Conservation (phyloP, 2,888 invertebrate genomes). For the Lasioglossum leucozonium region DNA sequence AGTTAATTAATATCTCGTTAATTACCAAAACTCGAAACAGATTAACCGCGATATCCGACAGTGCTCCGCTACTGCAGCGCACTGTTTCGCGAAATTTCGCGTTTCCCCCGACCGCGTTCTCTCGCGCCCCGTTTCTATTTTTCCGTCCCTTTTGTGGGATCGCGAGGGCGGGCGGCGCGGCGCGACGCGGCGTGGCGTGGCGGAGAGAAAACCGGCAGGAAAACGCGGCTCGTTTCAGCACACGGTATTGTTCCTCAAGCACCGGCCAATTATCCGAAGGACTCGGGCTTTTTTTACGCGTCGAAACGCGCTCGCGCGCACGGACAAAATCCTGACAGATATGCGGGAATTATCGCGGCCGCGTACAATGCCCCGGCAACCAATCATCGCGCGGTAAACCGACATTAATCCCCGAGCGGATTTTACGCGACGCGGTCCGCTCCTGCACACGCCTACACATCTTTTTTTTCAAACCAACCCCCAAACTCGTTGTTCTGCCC, state of each 20-base stretch:
- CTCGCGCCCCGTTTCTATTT: neutral
- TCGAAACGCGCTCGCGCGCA: neutral
- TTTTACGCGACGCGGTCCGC: conserved; percentile 61
- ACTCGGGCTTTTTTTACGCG: neutral
- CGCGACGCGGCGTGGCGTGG: too few species aligned
- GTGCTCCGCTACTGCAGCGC: neutral
- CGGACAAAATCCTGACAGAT: conserved; percentile 50
- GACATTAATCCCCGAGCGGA: conserved; percentile 76
- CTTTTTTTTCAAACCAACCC: neutral
- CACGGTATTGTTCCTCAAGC: conserved; percentile 10
- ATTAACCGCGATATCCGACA: neutral
- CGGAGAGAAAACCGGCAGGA: neutral
- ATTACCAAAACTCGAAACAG: neutral
- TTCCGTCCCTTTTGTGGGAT: neutral
- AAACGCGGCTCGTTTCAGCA: neutral
- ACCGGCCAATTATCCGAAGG: conserved; percentile 29
- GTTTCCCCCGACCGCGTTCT: neutral
- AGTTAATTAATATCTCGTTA: conserved; percentile 14
- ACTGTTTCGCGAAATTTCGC: neutral
- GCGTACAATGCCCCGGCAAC: conserved; percentile 61
- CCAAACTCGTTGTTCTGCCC: neutral
- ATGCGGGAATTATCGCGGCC: conserved; percentile 60
- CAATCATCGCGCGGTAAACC: conserved; percentile 73
- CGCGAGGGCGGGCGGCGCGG: neutral
- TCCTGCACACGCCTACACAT: conserved; percentile 32